Evolutionary conservation across 2,888 invertebrate genomes (phyloP).

Genomic region (Heteropelma amictum): DNA sequence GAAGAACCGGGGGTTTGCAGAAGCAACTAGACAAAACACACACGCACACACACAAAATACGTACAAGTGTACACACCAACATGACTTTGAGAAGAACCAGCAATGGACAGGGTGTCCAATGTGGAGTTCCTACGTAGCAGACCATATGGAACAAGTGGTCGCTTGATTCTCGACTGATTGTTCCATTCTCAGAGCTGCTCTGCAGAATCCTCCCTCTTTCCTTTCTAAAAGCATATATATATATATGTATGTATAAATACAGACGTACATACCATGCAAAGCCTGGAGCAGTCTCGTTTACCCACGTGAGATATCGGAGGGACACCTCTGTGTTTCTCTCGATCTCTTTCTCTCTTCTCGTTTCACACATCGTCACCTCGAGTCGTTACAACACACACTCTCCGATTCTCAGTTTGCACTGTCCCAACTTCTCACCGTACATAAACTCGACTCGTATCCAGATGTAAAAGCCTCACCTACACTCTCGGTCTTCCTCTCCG

Average conservation of each 20-base stretch:
- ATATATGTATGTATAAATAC: too few relatives aligned
- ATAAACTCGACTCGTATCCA: not conserved
- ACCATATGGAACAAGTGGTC: constrained; percentile 76
- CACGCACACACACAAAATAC: too few relatives aligned
- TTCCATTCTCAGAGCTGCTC: constrained; percentile 75
- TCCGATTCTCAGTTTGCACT: constrained; percentile 27
- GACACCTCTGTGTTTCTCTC: not conserved
- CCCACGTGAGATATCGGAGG: constrained; percentile 22
- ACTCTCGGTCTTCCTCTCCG: too few relatives aligned
- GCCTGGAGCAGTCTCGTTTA: constrained; percentile 33
- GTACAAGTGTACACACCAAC: too few relatives aligned
- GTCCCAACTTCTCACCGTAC: constrained; percentile 46
- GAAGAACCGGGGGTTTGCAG: too few relatives aligned
- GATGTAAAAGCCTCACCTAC: too few relatives aligned
- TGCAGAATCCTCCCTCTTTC: constrained; percentile 40
- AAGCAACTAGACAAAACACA: too few relatives aligned
- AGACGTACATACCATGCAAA: too few relatives aligned
- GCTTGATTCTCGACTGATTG: constrained; percentile 77
- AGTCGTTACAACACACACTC: constrained; percentile 19
- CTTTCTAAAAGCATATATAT: too few relatives aligned
- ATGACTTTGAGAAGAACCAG: constrained; percentile 66
- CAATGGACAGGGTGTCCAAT: constrained; percentile 63
- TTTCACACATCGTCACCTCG: constrained; percentile 32
- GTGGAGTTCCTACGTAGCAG: constrained; percentile 60
- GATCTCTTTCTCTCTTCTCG: constrained; percentile 18